A percentile compares a stretch with the other conserved stretches of the same genome.
Conservation (phyloP, 64 coral and sea anemone genomes). For the Hydrozoanthus tunicans region DNA sequence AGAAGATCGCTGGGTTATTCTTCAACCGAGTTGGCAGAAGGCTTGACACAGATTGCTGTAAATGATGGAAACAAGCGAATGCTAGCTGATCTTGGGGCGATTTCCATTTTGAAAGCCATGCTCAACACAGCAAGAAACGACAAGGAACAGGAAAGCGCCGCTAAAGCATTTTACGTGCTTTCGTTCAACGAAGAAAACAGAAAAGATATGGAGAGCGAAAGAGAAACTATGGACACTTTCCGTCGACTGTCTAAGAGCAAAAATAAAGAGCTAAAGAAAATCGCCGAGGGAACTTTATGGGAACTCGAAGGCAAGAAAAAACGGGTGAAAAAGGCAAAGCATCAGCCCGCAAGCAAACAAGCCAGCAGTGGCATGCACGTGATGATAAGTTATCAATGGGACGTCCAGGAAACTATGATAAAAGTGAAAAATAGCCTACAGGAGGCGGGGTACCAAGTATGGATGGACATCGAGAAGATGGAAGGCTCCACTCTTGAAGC, state of each 20-base stretch:
- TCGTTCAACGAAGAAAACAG: constrained; percentile 42
- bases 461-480: constrained; percentile 47
- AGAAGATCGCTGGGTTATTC: constrained; percentile 25
- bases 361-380: neutral
- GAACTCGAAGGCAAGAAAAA: constrained; percentile 10
- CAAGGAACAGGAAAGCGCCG: constrained; percentile 24
- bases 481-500: constrained; percentile 15
- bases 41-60: constrained; percentile 12
- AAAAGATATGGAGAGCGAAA: constrained; percentile 11
- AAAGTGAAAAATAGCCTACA: constrained; percentile 9
- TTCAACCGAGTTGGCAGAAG: constrained; percentile 30
- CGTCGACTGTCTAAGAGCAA: constrained; percentile 12
- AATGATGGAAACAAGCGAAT: constrained; percentile 45
- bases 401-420: constrained; percentile 16
- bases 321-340: neutral
- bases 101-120: constrained; percentile 34
- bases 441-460: neutral
- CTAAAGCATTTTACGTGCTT: constrained; percentile 22
- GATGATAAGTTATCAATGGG: constrained; percentile 46
- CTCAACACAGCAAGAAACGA: constrained; percentile 12
- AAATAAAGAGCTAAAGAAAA: constrained; percentile 5
- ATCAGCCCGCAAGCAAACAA: neutral
- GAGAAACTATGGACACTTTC: constrained; percentile 20
- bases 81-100: constrained; percentile 19
- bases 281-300: constrained; percentile 40